phyloP scores from a whole-genome alignment of 2,113 vertebrate species.

The Lophotis ruficrista region DNA sequence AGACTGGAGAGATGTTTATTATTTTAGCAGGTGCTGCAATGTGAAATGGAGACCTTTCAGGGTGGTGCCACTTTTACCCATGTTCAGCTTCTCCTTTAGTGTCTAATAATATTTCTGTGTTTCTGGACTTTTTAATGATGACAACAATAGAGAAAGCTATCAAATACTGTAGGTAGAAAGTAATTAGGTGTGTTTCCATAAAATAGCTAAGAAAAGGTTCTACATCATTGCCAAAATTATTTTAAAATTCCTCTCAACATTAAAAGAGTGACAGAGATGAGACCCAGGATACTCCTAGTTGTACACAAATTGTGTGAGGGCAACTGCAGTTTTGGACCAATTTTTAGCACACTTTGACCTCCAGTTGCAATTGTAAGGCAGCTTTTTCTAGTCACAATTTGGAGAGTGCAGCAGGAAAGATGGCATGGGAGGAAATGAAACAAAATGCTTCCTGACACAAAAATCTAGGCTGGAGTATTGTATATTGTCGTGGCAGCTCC shows the following conservation, averaged over 20 bases:
- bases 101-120: neutral
- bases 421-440: neutral
- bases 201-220: neutral
- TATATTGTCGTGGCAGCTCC: neutral
- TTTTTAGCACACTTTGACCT: neutral
- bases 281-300: neutral
- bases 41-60: neutral
- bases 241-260: neutral
- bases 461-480: neutral
- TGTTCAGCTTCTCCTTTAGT: neutral
- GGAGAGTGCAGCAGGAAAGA: neutral
- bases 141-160: neutral
- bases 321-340: neutral
- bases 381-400: neutral
- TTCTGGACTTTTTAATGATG: neutral
- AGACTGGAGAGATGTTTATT: neutral
- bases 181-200: neutral
- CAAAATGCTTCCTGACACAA: neutral
- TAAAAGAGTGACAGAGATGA: neutral
- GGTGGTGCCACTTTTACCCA: neutral
- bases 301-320: neutral
- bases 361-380: neutral
- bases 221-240: neutral
- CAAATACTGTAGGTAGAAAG: neutral
- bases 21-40: neutral